Evolutionary conservation across 1,140 invertebrate genomes (phyloP).

Genomic region (Sipha flava): DNA sequence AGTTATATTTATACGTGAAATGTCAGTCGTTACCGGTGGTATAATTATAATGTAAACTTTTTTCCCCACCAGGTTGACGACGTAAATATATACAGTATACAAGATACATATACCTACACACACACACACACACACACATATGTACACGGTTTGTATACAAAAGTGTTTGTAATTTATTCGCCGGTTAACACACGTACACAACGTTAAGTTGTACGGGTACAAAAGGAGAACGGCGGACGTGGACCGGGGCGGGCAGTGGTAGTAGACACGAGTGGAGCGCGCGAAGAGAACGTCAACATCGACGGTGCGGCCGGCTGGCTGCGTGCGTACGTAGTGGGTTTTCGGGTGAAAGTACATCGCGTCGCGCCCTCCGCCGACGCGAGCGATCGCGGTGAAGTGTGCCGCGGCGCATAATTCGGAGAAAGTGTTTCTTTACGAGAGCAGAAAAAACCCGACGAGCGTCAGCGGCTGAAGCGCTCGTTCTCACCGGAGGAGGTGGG

Average conservation of each 20-base stretch:
- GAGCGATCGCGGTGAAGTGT: not conserved
- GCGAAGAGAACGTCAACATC: not conserved
- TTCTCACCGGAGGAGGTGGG: not conserved
- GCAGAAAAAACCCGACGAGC: not conserved
- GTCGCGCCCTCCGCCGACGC: not conserved
- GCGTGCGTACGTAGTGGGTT: not conserved
- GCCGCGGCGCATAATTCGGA: not conserved
- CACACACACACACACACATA: too few relatives aligned
- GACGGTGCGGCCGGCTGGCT: not conserved
- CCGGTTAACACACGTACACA: slow-evolving; percentile 1
- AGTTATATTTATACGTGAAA: too few relatives aligned
- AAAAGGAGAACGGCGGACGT: not conserved
- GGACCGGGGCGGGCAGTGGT: not conserved
- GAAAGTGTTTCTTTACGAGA: not conserved
- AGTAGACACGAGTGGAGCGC: not conserved
- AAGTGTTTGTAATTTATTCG: not conserved
- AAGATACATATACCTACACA: too few relatives aligned
- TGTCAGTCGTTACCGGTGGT: too few relatives aligned
- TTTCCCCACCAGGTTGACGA: too few relatives aligned
- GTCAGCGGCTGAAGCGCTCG: not conserved
- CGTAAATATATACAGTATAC: not conserved
- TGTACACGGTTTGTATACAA: too few relatives aligned
- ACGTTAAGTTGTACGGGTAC: not conserved
- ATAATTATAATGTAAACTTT: too few relatives aligned
- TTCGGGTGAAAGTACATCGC: not conserved